Evolutionary conservation across 2,113 vertebrate genomes (phyloP).

Genomic region (Glaucomys volans): DNA sequence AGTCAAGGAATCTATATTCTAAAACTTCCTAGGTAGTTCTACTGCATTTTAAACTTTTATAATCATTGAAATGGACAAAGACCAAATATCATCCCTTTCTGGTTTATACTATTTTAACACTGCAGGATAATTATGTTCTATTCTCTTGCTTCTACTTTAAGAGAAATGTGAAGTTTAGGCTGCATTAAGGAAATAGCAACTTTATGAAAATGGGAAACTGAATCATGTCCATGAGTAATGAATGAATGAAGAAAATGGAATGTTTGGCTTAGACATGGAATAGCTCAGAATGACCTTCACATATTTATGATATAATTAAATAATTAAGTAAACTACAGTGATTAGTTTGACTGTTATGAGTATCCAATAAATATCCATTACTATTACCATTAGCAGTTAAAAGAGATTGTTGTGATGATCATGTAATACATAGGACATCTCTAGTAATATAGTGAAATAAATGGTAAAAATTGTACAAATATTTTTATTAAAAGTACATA

Average conservation of each 20-base stretch:
- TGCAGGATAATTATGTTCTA: slow-evolving; percentile 8
- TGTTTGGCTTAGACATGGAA: not conserved
- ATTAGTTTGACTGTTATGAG: slow-evolving; percentile 46
- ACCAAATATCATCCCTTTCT: slow-evolving; percentile 21
- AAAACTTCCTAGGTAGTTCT: not conserved
- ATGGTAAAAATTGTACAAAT: slow-evolving; percentile 10
- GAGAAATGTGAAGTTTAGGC: slow-evolving; percentile 5
- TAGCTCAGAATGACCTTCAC: not conserved
- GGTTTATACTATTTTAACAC: slow-evolving; percentile 31
- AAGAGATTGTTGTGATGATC: not conserved
- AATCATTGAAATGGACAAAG: not conserved
- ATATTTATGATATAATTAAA: slow-evolving; percentile 27
- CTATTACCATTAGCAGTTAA: slow-evolving; percentile 7
- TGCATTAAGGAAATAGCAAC: slow-evolving; percentile 22
- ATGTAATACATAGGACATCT: not conserved
- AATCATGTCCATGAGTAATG: not conserved
- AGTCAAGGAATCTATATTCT: not conserved
- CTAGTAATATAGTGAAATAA: not conserved
- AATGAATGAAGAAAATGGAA: not conserved
- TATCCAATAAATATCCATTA: slow-evolving; percentile 40
- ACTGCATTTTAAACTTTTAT: slow-evolving; percentile 56
- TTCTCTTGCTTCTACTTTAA: slow-evolving; percentile 43
- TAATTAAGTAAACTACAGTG: not conserved
- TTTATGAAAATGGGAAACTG: slow-evolving; percentile 13
- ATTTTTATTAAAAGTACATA: not conserved